Conservation (phyloP, 2,888 invertebrate species). For the Coecobrya sp. region DNA sequence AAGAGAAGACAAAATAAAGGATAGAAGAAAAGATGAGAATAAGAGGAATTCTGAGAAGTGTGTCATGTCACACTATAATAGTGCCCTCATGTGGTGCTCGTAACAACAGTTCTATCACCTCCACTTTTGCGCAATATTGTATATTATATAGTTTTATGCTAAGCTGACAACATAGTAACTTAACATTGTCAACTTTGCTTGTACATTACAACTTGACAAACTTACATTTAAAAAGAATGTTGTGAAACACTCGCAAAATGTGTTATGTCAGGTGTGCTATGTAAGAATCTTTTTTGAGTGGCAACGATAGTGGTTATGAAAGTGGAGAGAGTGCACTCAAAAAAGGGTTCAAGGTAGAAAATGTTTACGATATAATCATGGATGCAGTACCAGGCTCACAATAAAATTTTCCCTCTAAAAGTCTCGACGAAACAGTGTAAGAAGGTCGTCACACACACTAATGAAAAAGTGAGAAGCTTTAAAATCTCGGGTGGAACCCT, state of each 20-base stretch:
- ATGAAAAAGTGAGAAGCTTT: not conserved
- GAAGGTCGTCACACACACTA: not conserved
- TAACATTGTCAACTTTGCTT: not conserved
- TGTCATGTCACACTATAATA: constrained; percentile 66
- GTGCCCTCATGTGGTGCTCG: constrained; percentile 56
- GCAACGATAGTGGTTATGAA: not conserved
- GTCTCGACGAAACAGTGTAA: not conserved
- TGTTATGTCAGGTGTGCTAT: constrained; percentile 11
- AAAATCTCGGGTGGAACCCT: no score
- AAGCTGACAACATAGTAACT: not conserved
- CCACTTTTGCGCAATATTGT: constrained; percentile 5
- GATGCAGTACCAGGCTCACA: no score
- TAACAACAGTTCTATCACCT: constrained; percentile 30
- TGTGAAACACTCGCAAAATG: constrained; percentile 42
- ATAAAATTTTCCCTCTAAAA: no score
- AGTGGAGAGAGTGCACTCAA: not conserved
- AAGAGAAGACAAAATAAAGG: constrained; percentile 33
- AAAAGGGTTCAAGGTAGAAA: not conserved
- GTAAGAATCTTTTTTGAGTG: not conserved
- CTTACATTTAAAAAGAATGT: constrained; percentile 20
- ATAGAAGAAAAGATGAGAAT: constrained; percentile 21
- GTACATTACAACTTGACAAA: not conserved
- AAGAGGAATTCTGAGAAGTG: constrained; percentile 54
- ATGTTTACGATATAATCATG: not conserved
- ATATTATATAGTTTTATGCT: not conserved